phyloP scores from a whole-genome alignment of 1,140 invertebrate species.

The Drosophila kohkoa region DNA sequence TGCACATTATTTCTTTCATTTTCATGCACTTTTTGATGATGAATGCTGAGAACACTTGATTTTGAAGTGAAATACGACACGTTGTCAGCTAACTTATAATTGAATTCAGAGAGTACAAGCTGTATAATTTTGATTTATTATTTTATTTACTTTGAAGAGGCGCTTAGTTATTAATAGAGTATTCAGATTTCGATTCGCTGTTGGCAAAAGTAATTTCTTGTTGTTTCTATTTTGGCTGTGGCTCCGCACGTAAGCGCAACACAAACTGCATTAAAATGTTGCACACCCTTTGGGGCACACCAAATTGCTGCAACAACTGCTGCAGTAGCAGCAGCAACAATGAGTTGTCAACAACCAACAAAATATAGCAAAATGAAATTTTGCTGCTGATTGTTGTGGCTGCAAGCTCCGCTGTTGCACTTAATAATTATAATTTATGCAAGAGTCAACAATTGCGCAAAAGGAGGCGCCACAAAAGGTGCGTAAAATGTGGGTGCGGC shows the following conservation, averaged over 20 bases:
- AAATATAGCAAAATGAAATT: constrained; percentile 51
- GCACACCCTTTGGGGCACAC: constrained; percentile 14
- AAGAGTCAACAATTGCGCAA: constrained; percentile 58
- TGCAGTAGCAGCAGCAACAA: constrained; percentile 1
- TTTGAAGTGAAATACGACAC: not conserved
- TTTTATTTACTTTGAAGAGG: no score
- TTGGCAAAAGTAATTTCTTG: not conserved
- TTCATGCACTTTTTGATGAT: not conserved
- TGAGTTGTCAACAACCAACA: constrained; percentile 25
- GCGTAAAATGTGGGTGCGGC: not conserved
- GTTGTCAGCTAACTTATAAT: not conserved
- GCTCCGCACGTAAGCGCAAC: constrained; percentile 4
- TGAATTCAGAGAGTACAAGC: no score
- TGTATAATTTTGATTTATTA: no score
- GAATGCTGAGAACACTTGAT: not conserved
- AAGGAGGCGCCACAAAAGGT: constrained; percentile 36
- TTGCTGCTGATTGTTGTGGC: constrained; percentile 18
- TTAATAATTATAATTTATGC: constrained; percentile 72
- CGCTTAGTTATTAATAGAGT: not conserved
- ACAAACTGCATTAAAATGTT: constrained; percentile 37
- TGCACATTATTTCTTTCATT: constrained; percentile 5
- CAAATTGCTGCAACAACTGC: constrained; percentile 27
- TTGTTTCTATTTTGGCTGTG: constrained; percentile 2
- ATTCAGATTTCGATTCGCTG: not conserved
- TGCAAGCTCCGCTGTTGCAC: constrained; percentile 29